Conservation (phyloP, 2,113 vertebrate genomes). For the Candoia aspera region DNA sequence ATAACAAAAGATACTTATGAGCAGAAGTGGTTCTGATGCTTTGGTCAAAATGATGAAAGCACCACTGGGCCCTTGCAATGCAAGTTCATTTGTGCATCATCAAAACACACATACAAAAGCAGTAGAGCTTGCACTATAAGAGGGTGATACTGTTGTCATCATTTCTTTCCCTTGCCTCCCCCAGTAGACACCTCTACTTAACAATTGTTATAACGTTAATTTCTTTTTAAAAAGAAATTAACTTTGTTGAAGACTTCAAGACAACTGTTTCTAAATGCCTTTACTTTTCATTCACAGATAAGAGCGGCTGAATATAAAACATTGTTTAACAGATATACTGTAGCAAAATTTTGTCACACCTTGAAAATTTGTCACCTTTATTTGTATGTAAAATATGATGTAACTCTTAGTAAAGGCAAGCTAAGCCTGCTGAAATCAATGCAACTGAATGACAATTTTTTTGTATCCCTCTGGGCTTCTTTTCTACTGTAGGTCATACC, state of each 20-base stretch:
- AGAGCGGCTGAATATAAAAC: background rate
- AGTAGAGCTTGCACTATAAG: background rate
- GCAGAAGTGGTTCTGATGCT: background rate
- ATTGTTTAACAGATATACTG: background rate
- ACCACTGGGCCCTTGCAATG: background rate
- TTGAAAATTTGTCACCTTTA: background rate
- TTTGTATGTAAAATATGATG: rapidly evolving
- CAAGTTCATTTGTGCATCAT: background rate
- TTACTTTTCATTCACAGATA: slow-evolving; percentile 1
- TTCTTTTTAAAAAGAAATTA: background rate
- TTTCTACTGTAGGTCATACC: background rate
- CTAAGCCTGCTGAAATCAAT: slow-evolving; percentile 11
- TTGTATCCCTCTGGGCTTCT: background rate
- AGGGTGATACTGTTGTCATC: background rate
- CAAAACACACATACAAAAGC: background rate
- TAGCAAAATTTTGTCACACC: background rate
- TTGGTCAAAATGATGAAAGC: background rate
- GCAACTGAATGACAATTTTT: background rate
- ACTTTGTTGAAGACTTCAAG: slow-evolving; percentile 24
- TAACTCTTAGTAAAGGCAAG: background rate
- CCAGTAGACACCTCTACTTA: background rate
- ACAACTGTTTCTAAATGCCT: slow-evolving; percentile 15
- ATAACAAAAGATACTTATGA: background rate
- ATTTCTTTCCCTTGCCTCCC: background rate
- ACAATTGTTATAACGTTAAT: slow-evolving; percentile 27